Evolutionary conservation across 2,797 vertebrate species (phyloP).

Genomic region (Neosilurus mollespiculum): DNA sequence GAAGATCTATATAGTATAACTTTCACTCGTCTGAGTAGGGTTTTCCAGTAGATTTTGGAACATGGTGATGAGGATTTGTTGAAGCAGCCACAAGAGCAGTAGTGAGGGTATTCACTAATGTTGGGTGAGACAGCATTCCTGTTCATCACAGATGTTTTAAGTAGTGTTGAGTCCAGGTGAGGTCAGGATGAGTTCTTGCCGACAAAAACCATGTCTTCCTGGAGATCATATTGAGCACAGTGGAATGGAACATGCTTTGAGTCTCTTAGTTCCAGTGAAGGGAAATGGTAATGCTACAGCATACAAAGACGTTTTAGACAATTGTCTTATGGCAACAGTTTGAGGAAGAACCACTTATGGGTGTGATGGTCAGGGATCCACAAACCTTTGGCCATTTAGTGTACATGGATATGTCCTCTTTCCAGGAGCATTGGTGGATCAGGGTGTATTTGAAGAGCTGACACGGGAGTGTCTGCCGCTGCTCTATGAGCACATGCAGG

Average conservation of each 20-base stretch:
- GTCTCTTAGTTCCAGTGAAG: background rate
- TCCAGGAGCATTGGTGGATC: constrained; percentile 92
- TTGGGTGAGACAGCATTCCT: no score
- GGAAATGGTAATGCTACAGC: background rate
- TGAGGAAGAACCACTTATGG: background rate
- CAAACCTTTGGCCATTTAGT: background rate
- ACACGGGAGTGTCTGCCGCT: constrained; percentile 85
- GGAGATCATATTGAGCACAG: background rate
- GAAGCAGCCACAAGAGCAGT: no score
- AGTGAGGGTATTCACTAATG: no score
- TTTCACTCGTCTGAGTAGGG: no score
- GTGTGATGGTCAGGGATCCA: background rate
- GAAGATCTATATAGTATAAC: no score
- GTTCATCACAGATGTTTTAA: background rate
- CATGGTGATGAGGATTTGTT: no score
- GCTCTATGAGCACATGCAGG: constrained; percentile 94
- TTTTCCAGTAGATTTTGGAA: no score
- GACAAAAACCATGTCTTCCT: background rate
- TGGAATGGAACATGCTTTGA: background rate
- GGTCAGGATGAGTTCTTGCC: background rate
- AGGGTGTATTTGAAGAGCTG: constrained; percentile 96
- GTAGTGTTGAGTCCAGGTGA: background rate
- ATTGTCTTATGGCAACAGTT: background rate
- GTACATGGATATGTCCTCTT: background rate
- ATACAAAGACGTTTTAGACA: background rate